A percentile compares a stretch with the other conserved stretches of the same genome.
phyloP scores from a whole-genome alignment of 2,888 invertebrate species.

The Dusona sp. region DNA sequence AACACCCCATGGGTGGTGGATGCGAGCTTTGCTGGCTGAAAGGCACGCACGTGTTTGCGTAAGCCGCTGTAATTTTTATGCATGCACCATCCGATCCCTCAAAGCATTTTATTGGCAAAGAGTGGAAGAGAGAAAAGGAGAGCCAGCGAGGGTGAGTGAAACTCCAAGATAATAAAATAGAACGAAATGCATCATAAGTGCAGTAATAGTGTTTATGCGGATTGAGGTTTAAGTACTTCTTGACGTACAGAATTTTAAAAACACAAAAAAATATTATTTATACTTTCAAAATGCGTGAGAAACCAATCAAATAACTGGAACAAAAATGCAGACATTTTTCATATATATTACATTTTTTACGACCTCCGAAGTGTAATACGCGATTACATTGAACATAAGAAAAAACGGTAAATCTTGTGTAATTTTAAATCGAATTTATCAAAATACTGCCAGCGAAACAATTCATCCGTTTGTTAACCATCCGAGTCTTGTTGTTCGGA shows the following conservation, averaged over 20 bases:
- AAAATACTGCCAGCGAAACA: neutral
- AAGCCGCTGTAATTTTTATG: conserved; percentile 14
- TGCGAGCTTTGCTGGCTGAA: conserved; percentile 27
- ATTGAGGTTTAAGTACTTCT: no score
- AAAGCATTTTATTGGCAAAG: neutral
- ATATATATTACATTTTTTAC: neutral
- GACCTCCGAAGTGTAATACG: neutral
- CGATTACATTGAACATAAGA: neutral
- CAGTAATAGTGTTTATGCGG: no score
- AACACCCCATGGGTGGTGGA: conserved; percentile 22
- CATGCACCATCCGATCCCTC: conserved; percentile 13
- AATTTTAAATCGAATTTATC: neutral
- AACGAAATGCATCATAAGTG: neutral
- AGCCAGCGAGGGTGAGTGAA: neutral
- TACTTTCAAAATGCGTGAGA: neutral
- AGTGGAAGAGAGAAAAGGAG: conserved; percentile 7
- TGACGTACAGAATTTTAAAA: neutral
- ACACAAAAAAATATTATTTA: neutral
- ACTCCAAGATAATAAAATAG: neutral
- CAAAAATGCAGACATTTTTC: neutral
- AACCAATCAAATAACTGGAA: neutral
- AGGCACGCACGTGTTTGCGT: conserved; percentile 28
- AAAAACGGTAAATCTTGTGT: neutral
- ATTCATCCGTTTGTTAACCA: neutral
- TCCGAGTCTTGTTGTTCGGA: neutral